Percentiles rank a stretch among this genome's conserved stretches.
Conservation (phyloP, 2,797 vertebrate genomes). For the Lacerta bilineata region DNA sequence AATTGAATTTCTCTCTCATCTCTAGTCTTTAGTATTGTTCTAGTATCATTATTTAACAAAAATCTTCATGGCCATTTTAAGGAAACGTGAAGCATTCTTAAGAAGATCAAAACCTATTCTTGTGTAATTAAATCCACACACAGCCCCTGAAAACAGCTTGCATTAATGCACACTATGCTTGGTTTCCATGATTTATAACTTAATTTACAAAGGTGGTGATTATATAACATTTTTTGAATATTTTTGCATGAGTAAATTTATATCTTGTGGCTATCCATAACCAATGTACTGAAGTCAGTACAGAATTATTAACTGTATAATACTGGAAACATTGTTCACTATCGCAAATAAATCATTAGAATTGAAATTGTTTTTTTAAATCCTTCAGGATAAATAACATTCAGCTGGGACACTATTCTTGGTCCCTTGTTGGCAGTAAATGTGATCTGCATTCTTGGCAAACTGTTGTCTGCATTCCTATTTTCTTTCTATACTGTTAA, state of each 20-base stretch:
- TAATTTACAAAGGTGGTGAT: conserved; percentile 59
- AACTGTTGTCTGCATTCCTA: conserved; percentile 57
- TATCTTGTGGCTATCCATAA: conserved; percentile 66
- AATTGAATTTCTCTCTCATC: no score
- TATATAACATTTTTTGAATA: conserved; percentile 69
- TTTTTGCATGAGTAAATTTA: conserved; percentile 69
- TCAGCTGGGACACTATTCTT: conserved; percentile 63
- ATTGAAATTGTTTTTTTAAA: conserved; percentile 67
- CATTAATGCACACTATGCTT: not conserved
- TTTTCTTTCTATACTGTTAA: conserved; percentile 58
- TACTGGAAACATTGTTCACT: conserved; percentile 62
- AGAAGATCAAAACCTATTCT: conserved; percentile 19
- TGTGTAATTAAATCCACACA: conserved; percentile 7
- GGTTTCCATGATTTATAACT: conserved; percentile 61
- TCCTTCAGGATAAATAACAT: conserved; percentile 67
- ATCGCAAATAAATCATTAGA: conserved; percentile 71
- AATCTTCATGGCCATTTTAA: conserved; percentile 11
- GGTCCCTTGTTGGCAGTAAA: conserved; percentile 55
- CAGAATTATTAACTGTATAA: conserved; percentile 67
- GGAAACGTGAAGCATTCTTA: not conserved
- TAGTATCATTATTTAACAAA: conserved; percentile 26
- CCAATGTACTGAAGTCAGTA: conserved; percentile 39
- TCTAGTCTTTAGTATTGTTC: not conserved
- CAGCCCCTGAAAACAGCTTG: conserved; percentile 40
- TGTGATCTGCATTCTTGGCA: conserved; percentile 61